Conservation (phyloP, 2,888 invertebrate species). For the Tupiocoris notatus region DNA sequence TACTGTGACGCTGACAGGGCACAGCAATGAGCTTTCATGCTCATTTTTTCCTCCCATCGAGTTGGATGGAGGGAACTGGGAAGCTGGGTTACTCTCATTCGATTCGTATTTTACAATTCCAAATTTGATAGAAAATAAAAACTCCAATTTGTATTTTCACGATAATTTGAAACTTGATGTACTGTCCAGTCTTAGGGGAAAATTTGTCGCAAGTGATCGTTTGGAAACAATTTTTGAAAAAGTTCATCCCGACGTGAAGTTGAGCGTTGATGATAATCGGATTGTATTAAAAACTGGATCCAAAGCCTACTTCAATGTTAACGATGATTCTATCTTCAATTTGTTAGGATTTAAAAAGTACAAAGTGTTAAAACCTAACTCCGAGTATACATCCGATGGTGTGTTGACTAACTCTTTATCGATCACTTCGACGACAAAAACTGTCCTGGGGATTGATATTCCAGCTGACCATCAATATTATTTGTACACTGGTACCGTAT, state of each 20-base stretch:
- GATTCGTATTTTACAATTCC: constrained; percentile 18
- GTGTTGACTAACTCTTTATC: not conserved
- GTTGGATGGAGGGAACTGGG: constrained; percentile 16
- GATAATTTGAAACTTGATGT: not conserved
- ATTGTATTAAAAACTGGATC: not conserved
- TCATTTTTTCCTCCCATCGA: constrained; percentile 11
- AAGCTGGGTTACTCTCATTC: constrained; percentile 15
- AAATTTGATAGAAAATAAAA: not conserved
- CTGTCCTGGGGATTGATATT: not conserved
- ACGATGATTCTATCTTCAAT: not conserved
- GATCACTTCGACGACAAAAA: not conserved
- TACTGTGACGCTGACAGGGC: not conserved
- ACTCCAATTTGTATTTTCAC: not conserved
- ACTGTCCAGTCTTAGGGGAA: not conserved
- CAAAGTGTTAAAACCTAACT: not conserved
- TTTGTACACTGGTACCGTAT: not conserved
- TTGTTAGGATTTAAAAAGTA: not conserved
- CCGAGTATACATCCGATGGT: not conserved
- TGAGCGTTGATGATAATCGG: not conserved
- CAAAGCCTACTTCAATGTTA: not conserved
- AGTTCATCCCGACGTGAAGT: not conserved
- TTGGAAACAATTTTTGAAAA: not conserved
- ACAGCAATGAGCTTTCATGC: not conserved
- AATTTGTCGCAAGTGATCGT: not conserved
- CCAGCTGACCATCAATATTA: not conserved